Evolutionary conservation across 2,113 vertebrate genomes (phyloP), one percentile per base, ranked within the genome.

Genomic region (Progne subis): DNA sequence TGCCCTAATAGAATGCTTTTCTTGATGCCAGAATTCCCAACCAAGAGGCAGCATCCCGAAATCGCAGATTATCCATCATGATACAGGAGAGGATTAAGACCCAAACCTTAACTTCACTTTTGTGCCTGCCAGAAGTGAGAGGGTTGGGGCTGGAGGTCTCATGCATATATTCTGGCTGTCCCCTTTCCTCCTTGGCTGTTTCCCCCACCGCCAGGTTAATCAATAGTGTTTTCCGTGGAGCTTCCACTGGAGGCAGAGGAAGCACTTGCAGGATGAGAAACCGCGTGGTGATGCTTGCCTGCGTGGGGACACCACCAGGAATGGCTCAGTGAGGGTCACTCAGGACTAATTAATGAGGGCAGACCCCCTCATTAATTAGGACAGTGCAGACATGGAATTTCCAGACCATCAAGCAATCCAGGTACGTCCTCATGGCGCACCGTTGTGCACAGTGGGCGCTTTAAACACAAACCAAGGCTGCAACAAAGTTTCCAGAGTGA

Each of bases 341-440:
- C 34, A 63, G 76, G 44, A 24, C 82, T 94, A 94, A 96, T 83
- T 88, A 92, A 59, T 46, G 67, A 83, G 43, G 34, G 29, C 34
- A 70, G 39, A 56, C 43, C 60, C 20, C 20, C 32, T 57, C 55
- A 57, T n/a, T 57, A 57, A 59, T 92, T 70, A 83, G 76, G 71
- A 29, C 50, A 50, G 43, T 5, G 32, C 39, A 57, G 84, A 32
- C 0, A 2, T 26, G 39, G 68, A 74, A 55, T 39, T 70, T 76
- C 18, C 63, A 85, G 78, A 49, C 28, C 25, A n/a, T 50, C n/a
- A 57, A 15, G 46, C 9, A 39, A 31, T 29, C 20, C 59, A 16
- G n/a, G 31, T 56, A 2, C 7, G 43, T 49, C 71, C 28, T 12
- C 16, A 1, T 4, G 44, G 41, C 0, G 0, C 61, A 34, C 29